Evolutionary conservation across 1,140 invertebrate species (phyloP), one percentile per base, ranked within the genome.

Genomic region (Calephelis virginiensis): DNA sequence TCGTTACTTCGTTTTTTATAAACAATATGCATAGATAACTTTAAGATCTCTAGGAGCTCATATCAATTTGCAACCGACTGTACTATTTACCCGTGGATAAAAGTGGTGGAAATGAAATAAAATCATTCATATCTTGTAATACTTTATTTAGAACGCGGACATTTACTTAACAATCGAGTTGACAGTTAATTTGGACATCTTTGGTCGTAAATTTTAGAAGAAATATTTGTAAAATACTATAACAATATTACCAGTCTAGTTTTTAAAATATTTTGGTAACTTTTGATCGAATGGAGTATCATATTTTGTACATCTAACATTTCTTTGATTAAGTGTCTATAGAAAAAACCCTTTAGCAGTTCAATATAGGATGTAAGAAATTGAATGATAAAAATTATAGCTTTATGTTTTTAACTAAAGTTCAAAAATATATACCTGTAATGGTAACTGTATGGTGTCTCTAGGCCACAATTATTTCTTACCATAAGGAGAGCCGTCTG

Each of bases 151-250:
- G 14, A 28, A 59, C 37, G 37, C 53, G 46, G 45, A 50, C 49
- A 50, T 61, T 61, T 38, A 61, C n/a, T 43, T 43, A n/a, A 43
- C 38, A n/a, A 43, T 61, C 40, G 59, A 43, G 49, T 50, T 9
- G 49, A 50, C n/a, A 14, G 49, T 50, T 14, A 8, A 9, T 53
- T 17, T 53, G 49, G 49, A 60, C 53, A 60, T 66, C 49, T 43
- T 62, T 66, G 46, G 50, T 63, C 73, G 68, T 73, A 8, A 43
- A 73, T 68, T 77, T 76, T 83, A 83, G 75, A 81, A 83, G 49
- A 80, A 82, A 81, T 80, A 77, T 53, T 80, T 67, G 64, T 78
- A 71, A 73, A 72, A 68, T 47, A 63, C 50, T 68, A 64, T 46
- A 64, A 62, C 46, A 60, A 68, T 63, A 49, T 64, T 53, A 53